Conservation (phyloP, 2,888 invertebrate genomes). For the Sabatieria punctata region DNA sequence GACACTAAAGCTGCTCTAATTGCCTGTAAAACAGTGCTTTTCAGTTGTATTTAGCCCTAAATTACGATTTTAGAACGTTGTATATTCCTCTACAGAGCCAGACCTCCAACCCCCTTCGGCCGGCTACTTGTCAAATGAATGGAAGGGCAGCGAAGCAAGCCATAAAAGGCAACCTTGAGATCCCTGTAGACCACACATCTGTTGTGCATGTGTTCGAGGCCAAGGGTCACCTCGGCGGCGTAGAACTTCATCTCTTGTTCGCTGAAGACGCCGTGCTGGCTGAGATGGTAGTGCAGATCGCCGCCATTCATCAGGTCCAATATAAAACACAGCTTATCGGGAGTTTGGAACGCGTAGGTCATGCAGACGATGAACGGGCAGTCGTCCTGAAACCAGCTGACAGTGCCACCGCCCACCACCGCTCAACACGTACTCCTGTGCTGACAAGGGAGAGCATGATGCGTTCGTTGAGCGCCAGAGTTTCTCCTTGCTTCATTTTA, state of each 20-base stretch:
- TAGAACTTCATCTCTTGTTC: conserved; percentile 98
- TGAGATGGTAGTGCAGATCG: conserved; percentile 73
- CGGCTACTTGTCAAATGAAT: neutral
- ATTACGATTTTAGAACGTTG: neutral
- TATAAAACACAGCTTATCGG: conserved; percentile 97
- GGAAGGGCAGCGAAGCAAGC: too few relatives aligned
- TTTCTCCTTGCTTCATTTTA: conserved; percentile 98
- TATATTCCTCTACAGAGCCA: neutral
- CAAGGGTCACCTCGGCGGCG: conserved; percentile 89
- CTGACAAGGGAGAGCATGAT: conserved; percentile 98
- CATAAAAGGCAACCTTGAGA: conserved; percentile 35
- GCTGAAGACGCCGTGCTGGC: conserved; percentile 95
- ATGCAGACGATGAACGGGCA: conserved; percentile 99
- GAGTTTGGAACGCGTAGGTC: conserved; percentile 97
- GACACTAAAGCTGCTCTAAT: neutral
- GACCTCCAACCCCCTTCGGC: neutral
- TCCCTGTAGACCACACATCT: conserved; percentile 88
- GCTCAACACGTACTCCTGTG: conserved; percentile 58
- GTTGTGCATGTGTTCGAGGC: conserved; percentile 98
- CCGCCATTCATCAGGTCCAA: conserved; percentile 90
- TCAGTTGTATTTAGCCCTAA: too few relatives aligned
- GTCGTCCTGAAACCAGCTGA: conserved; percentile 52
- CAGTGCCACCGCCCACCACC: neutral
- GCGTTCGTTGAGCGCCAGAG: conserved; percentile 91
- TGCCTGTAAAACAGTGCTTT: too few relatives aligned